These are phyloP conservation scores for Anolis sagrei DNA, from an alignment of 2,113 vertebrate genomes.

Conservation along the genomic window DNA sequence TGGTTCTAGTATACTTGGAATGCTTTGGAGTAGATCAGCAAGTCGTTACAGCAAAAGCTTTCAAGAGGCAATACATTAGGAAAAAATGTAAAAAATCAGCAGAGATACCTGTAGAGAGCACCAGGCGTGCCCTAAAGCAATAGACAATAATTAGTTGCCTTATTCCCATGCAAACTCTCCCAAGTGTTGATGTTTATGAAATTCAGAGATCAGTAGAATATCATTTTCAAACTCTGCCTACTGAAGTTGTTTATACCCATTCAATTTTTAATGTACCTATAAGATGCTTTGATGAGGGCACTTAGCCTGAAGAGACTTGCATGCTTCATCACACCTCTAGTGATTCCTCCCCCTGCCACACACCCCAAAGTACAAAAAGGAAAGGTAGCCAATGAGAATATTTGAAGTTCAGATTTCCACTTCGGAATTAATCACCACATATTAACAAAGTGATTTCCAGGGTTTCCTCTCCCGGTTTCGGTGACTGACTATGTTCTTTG, in stretches of 20 bases:
- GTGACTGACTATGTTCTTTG: not conserved
- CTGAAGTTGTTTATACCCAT: conserved; percentile 75
- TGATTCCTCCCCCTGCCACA: conserved; percentile 37
- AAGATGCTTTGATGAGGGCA: conserved; percentile 75
- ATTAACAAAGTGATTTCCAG: conserved; percentile 57
- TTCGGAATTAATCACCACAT: conserved; percentile 54
- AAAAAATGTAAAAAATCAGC: conserved; percentile 38
- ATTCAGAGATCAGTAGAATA: conserved; percentile 65
- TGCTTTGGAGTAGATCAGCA: conserved; percentile 53
- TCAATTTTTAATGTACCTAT: conserved; percentile 78
- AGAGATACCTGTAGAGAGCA: conserved; percentile 77
- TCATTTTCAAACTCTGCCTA: conserved; percentile 60
- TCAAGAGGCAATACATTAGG: conserved; percentile 72
- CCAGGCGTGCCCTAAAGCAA: conserved; percentile 78
- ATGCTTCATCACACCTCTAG: conserved; percentile 64
- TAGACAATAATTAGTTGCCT: conserved; percentile 78
- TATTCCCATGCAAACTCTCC: conserved; percentile 71
- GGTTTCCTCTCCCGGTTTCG: conserved; percentile 48
- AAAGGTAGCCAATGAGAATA: conserved; percentile 63
- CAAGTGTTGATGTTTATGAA: conserved; percentile 68
- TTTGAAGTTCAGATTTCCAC: conserved; percentile 63
- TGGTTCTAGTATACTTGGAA: conserved; percentile 53
- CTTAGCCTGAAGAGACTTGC: conserved; percentile 68
- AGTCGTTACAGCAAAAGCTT: conserved; percentile 55
- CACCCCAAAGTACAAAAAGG: conserved; percentile 59